phyloP scores from a whole-genome alignment of 1,140 invertebrate species.

The Anadara kagoshimensis region DNA sequence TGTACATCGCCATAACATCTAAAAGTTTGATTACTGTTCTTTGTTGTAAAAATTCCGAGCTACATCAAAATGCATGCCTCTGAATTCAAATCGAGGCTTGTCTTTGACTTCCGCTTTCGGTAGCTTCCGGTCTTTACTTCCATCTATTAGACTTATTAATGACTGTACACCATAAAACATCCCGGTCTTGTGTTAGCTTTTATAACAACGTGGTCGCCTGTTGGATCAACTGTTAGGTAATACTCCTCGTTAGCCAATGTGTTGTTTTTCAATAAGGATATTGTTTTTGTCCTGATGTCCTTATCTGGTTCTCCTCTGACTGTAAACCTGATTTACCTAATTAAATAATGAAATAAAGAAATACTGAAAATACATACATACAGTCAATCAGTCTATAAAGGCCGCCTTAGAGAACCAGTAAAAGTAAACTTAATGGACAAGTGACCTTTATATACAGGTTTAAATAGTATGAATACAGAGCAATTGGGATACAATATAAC shows the following conservation, averaged over 20 bases:
- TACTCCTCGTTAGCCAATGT: constrained; percentile 37
- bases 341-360: too few species aligned
- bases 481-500: too few species aligned
- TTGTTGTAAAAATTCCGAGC: constrained; percentile 51
- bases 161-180: constrained; percentile 61
- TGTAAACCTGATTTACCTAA: not conserved
- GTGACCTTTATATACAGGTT: too few species aligned
- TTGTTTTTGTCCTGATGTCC: constrained; percentile 4
- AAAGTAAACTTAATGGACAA: too few species aligned
- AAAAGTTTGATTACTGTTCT: constrained; percentile 45
- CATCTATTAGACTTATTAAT: constrained; percentile 45
- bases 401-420: too few species aligned
- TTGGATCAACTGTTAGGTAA: constrained; percentile 28
- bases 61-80: constrained; percentile 59
- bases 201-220: constrained; percentile 34
- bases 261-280: not conserved
- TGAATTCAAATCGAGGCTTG: constrained; percentile 48
- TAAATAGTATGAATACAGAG: too few species aligned
- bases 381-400: too few species aligned
- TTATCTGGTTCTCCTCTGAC: not conserved
- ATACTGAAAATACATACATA: too few species aligned
- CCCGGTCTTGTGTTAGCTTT: constrained; percentile 43
- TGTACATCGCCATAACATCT: constrained; percentile 59
- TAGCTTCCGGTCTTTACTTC: constrained; percentile 19
- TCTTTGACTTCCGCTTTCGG: constrained; percentile 36